A percentile compares a stretch with the other conserved stretches of the same genome.
Evolutionary conservation across 1,140 invertebrate species (phyloP).

Genomic region (Bombus polaris): DNA sequence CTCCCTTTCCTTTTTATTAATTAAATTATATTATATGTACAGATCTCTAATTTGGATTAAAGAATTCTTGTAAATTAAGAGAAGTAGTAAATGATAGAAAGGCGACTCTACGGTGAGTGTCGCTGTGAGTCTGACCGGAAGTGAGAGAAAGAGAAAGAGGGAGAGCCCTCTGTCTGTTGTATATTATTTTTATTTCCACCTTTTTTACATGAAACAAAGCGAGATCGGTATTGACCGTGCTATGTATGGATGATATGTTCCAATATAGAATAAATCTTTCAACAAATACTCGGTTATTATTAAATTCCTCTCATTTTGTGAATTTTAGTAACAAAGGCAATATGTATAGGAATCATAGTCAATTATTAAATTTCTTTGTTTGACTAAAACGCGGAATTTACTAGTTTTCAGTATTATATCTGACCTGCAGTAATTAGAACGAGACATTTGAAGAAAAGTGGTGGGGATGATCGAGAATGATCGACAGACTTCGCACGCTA

Average conservation of each 20-base stretch:
- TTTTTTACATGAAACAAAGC: constrained; percentile 80
- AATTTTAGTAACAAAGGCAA: no score
- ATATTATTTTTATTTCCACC: constrained; percentile 82
- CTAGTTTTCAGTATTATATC: neutral
- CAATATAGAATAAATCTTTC: constrained; percentile 81
- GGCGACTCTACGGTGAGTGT: neutral
- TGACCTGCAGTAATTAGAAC: neutral
- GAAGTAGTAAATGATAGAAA: no score
- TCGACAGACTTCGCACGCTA: neutral
- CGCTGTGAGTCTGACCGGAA: neutral
- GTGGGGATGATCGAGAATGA: neutral
- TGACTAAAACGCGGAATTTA: neutral
- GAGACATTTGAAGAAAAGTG: neutral
- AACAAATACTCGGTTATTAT: constrained; percentile 70
- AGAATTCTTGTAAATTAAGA: constrained; percentile 10
- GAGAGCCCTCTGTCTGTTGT: constrained; percentile 74
- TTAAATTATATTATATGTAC: constrained; percentile 80
- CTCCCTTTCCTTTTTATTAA: constrained; percentile 56
- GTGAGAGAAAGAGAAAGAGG: constrained; percentile 49
- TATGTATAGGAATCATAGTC: neutral
- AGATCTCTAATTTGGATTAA: constrained; percentile 62
- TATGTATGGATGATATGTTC: constrained; percentile 82
- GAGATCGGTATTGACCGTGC: constrained; percentile 79
- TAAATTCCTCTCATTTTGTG: neutral
- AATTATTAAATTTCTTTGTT: neutral